Evolutionary conservation across 2,888 invertebrate genomes (phyloP).

Genomic region (Zele albiditarsus): DNA sequence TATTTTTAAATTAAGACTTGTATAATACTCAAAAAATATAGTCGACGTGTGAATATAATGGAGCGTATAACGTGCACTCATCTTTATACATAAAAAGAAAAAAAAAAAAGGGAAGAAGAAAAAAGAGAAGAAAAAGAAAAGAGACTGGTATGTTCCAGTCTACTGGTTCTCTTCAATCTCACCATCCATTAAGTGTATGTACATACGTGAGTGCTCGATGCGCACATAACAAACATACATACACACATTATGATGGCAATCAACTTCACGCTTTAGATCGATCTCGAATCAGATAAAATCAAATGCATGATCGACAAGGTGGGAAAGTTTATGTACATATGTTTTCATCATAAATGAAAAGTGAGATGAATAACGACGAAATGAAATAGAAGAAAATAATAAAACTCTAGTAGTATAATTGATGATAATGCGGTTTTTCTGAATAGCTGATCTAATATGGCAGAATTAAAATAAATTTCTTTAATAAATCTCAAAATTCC

Average conservation of each 20-base stretch:
- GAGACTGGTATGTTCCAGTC: background rate
- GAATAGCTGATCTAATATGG: too few species aligned
- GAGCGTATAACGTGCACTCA: background rate
- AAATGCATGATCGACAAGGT: background rate
- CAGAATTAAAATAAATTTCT: too few species aligned
- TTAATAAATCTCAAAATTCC: too few species aligned
- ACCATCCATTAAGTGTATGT: background rate
- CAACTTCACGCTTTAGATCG: background rate
- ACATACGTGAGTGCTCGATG: background rate
- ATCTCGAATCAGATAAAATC: background rate
- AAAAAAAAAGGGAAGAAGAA: background rate
- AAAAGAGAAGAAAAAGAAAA: background rate
- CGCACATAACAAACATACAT: background rate
- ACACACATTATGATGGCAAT: background rate
- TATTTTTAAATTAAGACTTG: too few species aligned
- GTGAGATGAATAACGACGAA: background rate
- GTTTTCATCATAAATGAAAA: background rate
- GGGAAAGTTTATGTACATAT: background rate
- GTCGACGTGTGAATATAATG: background rate
- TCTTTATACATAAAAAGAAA: background rate
- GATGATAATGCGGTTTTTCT: too few species aligned
- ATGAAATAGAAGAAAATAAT: background rate
- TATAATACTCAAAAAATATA: background rate
- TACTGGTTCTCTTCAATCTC: slow-evolving; percentile 17
- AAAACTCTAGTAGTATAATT: too few species aligned